Evolutionary conservation across 2,888 invertebrate genomes (phyloP).

Genomic region (Hylaea fasciaria): DNA sequence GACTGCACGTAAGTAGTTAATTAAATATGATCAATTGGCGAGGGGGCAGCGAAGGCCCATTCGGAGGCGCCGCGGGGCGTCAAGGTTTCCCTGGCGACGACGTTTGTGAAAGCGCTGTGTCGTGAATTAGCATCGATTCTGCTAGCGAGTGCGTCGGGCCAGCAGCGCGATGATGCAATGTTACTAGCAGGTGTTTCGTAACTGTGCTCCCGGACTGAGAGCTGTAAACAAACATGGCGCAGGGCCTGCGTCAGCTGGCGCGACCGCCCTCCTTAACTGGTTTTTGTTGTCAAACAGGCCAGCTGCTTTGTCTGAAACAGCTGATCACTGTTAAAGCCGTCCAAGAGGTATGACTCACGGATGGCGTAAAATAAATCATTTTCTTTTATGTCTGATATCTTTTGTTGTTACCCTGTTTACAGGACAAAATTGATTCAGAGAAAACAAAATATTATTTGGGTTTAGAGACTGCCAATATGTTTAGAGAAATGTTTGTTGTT

Average conservation of each 20-base stretch:
- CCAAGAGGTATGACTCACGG: too few relatives aligned
- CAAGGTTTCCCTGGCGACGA: slow-evolving; percentile 27
- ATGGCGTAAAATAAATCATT: too few relatives aligned
- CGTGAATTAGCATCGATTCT: slow-evolving; percentile 54
- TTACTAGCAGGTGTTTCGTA: slow-evolving; percentile 74
- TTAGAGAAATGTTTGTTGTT: too few relatives aligned
- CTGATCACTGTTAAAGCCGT: slow-evolving; percentile 23
- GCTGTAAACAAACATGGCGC: slow-evolving; percentile 62
- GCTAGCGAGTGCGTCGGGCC: slow-evolving; percentile 46
- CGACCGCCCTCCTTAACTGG: slow-evolving; percentile 23
- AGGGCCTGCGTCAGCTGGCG: slow-evolving; percentile 35
- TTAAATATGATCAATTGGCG: neutral
- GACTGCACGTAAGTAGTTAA: slow-evolving; percentile 95
- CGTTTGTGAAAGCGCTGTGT: slow-evolving; percentile 59
- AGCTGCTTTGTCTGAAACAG: slow-evolving; percentile 38
- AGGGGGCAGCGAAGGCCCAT: slow-evolving; percentile 5
- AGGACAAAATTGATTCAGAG: too few relatives aligned
- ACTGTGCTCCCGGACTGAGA: slow-evolving; percentile 47
- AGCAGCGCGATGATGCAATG: slow-evolving; percentile 75
- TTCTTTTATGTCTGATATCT: too few relatives aligned
- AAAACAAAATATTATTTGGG: too few relatives aligned
- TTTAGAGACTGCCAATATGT: too few relatives aligned
- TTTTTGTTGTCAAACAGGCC: slow-evolving; percentile 40
- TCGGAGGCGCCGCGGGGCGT: slow-evolving; percentile 13
- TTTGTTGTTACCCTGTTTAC: too few relatives aligned